Percentiles rank a stretch among this genome's conserved stretches.
These are phyloP conservation scores for Temnothorax rugatulus DNA, from an alignment of 2,888 invertebrate genomes.

Conservation along the genomic window DNA sequence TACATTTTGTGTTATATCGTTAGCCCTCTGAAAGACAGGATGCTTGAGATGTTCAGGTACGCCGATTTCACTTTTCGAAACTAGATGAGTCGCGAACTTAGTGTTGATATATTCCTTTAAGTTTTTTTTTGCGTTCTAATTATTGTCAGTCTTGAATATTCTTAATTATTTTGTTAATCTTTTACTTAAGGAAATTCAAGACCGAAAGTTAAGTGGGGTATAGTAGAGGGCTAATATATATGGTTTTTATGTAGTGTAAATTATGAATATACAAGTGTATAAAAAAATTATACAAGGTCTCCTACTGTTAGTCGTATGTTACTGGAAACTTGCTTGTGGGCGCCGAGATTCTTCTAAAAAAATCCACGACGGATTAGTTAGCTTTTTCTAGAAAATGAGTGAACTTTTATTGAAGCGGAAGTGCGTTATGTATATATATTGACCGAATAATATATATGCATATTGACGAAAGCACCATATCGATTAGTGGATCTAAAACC, in stretches of 20 bases:
- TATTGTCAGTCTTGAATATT: conserved; percentile 23
- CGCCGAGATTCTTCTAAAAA: conserved; percentile 1
- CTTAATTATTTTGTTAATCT: conserved; percentile 31
- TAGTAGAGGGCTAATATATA: conserved; percentile 1
- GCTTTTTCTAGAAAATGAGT: conserved; percentile 10
- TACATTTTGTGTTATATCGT: not conserved
- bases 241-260: conserved; percentile 25
- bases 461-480: conserved; percentile 38
- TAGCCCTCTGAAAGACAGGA: not conserved
- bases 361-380: not conserved
- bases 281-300: conserved; percentile 20
- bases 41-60: not conserved
- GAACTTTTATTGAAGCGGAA: conserved; percentile 11
- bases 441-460: not conserved
- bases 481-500: conserved; percentile 15
- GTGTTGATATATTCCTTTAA: conserved; percentile 1
- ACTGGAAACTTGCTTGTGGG: conserved; percentile 16
- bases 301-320: conserved; percentile 26
- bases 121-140: not conserved
- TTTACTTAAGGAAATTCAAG: conserved; percentile 16
- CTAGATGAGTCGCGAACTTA: not conserved
- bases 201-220: not conserved
- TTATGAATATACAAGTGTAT: conserved; percentile 28
- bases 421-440: conserved; percentile 12
- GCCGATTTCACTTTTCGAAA: not conserved